Evolutionary conservation across 2,888 invertebrate genomes (phyloP).

Genomic region (Dasysyrphus albostriatus): DNA sequence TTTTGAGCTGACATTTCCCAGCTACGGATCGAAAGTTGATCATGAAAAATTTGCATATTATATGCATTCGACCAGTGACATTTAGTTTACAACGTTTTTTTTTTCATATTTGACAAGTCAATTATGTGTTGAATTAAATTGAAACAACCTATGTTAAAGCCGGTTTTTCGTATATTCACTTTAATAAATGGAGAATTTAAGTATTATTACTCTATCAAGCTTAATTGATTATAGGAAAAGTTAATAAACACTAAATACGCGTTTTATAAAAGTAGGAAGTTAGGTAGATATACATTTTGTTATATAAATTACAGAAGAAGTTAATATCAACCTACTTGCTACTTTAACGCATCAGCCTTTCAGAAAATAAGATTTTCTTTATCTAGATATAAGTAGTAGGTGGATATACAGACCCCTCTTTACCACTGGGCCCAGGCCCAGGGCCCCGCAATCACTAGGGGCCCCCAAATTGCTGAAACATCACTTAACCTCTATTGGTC

Average conservation of each 20-base stretch:
- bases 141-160: constrained; percentile 8
- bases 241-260: not conserved
- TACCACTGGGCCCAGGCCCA: too few species aligned
- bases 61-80: constrained; percentile 35
- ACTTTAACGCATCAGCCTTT: too few species aligned
- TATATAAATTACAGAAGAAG: too few species aligned
- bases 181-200: not conserved
- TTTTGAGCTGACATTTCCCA: constrained; percentile 60
- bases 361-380: too few species aligned
- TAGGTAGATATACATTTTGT: too few species aligned
- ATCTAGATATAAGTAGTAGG: too few species aligned
- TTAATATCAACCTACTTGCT: too few species aligned
- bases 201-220: not conserved
- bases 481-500: too few species aligned
- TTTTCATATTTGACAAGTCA: constrained; percentile 64
- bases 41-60: constrained; percentile 48
- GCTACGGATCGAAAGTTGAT: constrained; percentile 50
- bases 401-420: too few species aligned
- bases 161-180: not conserved
- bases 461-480: too few species aligned
- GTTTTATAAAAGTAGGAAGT: not conserved
- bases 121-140: constrained; percentile 57
- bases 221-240: not conserved
- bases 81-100: constrained; percentile 20
- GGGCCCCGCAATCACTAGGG: too few species aligned